phyloP scores from a whole-genome alignment of 2,113 vertebrate genomes.

The Microcebus griseorufus region DNA sequence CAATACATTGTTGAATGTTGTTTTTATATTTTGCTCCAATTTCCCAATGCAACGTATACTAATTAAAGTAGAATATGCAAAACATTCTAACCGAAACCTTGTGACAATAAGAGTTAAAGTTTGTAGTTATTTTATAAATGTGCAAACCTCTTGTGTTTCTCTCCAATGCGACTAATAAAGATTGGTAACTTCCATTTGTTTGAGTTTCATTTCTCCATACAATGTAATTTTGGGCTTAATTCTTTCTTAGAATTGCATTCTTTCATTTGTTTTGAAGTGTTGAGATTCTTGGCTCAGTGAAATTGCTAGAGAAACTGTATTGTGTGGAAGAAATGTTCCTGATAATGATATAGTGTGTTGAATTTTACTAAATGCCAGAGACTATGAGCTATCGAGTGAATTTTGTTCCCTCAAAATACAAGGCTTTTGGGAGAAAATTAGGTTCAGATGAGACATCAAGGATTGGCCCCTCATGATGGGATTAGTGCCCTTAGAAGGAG shows the following conservation, averaged over 20 bases:
- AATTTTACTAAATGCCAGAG: neutral
- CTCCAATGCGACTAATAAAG: neutral
- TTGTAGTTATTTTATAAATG: neutral
- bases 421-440: neutral
- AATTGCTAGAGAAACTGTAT: neutral
- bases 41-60: neutral
- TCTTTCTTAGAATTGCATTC: neutral
- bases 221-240: neutral
- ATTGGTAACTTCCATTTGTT: neutral
- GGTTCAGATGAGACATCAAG: neutral
- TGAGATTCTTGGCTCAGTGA: neutral
- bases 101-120: neutral
- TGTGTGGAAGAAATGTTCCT: neutral
- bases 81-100: neutral
- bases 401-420: neutral
- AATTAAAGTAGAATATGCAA: neutral
- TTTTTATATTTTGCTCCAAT: constrained; percentile 10
- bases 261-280: neutral
- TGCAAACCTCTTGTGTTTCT: neutral
- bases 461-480: neutral
- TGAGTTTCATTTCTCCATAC: neutral
- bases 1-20: neutral
- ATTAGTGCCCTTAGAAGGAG: neutral
- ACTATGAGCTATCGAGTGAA: neutral
- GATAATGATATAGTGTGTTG: neutral